phyloP scores from a whole-genome alignment of 2,888 invertebrate genomes.

The Rhagonycha lutea region DNA sequence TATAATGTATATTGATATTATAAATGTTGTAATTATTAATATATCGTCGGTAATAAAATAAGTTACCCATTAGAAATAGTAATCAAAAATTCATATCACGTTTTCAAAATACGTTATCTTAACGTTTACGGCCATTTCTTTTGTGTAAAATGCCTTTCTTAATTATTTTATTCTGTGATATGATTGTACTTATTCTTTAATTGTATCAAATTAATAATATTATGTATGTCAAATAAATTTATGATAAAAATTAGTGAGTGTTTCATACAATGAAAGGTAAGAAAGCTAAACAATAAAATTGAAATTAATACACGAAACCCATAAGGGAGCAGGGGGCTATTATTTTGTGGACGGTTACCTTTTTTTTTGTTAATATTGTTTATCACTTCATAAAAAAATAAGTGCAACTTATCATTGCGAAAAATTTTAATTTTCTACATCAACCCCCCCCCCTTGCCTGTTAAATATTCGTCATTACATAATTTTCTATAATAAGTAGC shows the following conservation, averaged over 20 bases:
- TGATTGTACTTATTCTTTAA: constrained; percentile 35
- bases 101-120: neutral
- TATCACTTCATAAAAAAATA: too few species aligned
- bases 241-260: constrained; percentile 7
- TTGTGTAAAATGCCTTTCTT: constrained; percentile 35
- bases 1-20: constrained; percentile 13
- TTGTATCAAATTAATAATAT: constrained; percentile 3
- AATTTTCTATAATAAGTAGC: neutral
- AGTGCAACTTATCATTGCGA: too few species aligned
- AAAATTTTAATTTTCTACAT: too few species aligned
- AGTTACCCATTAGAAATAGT: constrained; percentile 1
- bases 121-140: constrained; percentile 31
- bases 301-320: too few species aligned
- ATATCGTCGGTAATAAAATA: constrained; percentile 10
- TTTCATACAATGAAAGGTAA: neutral
- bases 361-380: too few species aligned
- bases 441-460: too few species aligned
- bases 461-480: neutral
- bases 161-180: constrained; percentile 41
- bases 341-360: too few species aligned
- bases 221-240: constrained; percentile 25
- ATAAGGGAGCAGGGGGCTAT: too few species aligned
- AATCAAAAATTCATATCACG: neutral
- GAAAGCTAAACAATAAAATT: too few species aligned
- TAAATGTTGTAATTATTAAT: constrained; percentile 12